Evolutionary conservation across 1,140 invertebrate genomes (phyloP).

Genomic region (Drosophila sucinea): DNA sequence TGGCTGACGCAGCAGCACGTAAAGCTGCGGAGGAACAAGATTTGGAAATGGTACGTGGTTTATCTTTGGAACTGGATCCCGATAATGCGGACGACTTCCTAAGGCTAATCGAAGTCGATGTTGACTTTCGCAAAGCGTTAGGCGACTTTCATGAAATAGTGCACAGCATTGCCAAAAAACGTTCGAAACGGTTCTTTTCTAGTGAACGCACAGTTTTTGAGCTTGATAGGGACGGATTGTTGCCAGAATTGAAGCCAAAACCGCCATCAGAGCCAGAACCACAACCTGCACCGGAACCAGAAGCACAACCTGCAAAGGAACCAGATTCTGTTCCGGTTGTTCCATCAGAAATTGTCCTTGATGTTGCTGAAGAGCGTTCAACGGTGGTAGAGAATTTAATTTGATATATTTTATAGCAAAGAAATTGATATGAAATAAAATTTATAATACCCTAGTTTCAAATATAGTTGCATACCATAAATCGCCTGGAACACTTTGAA

Average conservation of each 20-base stretch:
- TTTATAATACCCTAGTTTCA: too few species aligned
- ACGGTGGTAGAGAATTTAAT: neutral
- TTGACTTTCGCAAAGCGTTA: constrained; percentile 25
- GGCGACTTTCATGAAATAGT: constrained; percentile 27
- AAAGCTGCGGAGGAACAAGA: constrained; percentile 24
- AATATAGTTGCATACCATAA: too few species aligned
- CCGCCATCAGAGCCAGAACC: neutral
- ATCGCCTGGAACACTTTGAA: too few species aligned
- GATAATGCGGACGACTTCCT: constrained; percentile 48
- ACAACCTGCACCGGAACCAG: neutral
- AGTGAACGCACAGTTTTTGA: constrained; percentile 38
- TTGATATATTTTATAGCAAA: neutral
- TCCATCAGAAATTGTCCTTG: neutral
- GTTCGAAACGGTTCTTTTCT: constrained; percentile 15
- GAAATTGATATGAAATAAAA: neutral
- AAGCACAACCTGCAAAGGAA: neutral
- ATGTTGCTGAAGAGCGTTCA: neutral
- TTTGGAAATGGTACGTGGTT: neutral
- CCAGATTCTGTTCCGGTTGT: neutral
- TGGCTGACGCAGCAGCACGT: constrained; percentile 24
- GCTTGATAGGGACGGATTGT: neutral
- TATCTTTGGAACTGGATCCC: constrained; percentile 42
- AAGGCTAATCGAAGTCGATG: constrained; percentile 19
- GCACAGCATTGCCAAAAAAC: neutral
- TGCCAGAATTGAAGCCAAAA: neutral